Base-by-base conservation (phyloP, 2,113 vertebrate genomes). In the Drymodes brunneopygia region DNA sequence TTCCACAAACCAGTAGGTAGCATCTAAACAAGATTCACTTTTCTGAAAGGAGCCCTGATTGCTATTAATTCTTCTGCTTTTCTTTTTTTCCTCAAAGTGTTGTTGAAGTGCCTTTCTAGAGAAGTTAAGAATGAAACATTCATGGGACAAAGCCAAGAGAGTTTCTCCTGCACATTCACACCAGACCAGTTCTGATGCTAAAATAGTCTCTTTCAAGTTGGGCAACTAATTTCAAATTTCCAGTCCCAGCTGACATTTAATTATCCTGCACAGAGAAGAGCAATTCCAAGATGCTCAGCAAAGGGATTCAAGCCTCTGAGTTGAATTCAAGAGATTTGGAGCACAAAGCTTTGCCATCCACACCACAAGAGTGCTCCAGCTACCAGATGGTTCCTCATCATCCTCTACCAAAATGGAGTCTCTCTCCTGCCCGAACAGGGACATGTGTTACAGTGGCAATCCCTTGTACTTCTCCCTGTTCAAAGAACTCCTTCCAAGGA, bases 1-100 rank as follows among this genome's bases (percentile, higher is more conserved):
- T 85, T 94, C 86, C 61, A 90, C 82, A 90, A 96, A 90, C 75
- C 82, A 81, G 57, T 65, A 93, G 82, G 94, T 64, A 96, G 86
- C 86, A 88, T 48, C 90, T 57, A 94, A 95, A 90, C 92, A 96
- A 88, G 69, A 95, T 45, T 81, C 92, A 90, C 75, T 95, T 96
- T 88, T 83, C 80, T 86, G 86, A 93, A 95, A 84, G 44, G 33
- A 84, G 70, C 31, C 9, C n/a, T 72, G 82, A 96, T 79, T 81
- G 71, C 85, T 86, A 81, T 94, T 94, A 95, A 90, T 90, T 95
- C 67, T 74, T 67, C 28, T 71, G 18, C 47, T 42, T 74, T 67
- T 22, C 48, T 69, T 94, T 40, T 77, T 77, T 69, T 44, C 5
- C 33, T 73, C 28, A 2, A 77, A 58, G 60, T 71, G 36, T 67